A percentile compares a stretch with the other conserved stretches of the same genome.
Conservation (phyloP, 2,797 vertebrate species). For the Todus mexicanus region DNA sequence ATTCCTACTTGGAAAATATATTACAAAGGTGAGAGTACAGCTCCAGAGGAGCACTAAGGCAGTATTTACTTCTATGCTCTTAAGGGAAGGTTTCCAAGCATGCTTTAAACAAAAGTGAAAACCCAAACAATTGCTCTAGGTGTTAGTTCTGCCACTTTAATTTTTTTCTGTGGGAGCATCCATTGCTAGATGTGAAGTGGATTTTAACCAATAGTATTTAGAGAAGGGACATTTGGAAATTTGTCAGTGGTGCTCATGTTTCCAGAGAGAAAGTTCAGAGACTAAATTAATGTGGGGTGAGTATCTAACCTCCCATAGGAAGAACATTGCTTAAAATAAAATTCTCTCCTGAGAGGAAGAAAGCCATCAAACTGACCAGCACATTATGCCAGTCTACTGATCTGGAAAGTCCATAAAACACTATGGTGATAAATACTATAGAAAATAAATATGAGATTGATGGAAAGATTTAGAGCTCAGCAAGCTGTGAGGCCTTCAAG, state of each 20-base stretch:
- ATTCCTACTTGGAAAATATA: not conserved
- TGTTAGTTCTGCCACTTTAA: not conserved
- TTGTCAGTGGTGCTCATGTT: not conserved
- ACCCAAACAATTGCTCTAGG: not conserved
- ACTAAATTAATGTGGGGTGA: not conserved
- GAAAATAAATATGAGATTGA: not conserved
- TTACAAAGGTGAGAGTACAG: not conserved
- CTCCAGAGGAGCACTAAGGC: not conserved
- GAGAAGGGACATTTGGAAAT: not conserved
- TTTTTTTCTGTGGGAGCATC: not conserved
- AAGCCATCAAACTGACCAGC: not conserved
- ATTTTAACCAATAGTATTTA: not conserved
- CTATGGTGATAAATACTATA: not conserved
- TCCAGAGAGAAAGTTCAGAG: not conserved
- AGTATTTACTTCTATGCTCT: not conserved
- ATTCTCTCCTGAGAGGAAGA: not conserved
- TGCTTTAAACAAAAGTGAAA: not conserved
- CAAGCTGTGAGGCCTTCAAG: not conserved
- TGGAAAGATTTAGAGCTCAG: not conserved
- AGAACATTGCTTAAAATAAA: not conserved
- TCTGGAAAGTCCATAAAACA: not conserved
- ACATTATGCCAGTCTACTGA: not conserved
- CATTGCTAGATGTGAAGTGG: not conserved
- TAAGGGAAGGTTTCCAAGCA: not conserved
- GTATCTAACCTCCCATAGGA: not conserved